Conservation (phyloP, 2,113 vertebrate species). For the Lepus americanus region DNA sequence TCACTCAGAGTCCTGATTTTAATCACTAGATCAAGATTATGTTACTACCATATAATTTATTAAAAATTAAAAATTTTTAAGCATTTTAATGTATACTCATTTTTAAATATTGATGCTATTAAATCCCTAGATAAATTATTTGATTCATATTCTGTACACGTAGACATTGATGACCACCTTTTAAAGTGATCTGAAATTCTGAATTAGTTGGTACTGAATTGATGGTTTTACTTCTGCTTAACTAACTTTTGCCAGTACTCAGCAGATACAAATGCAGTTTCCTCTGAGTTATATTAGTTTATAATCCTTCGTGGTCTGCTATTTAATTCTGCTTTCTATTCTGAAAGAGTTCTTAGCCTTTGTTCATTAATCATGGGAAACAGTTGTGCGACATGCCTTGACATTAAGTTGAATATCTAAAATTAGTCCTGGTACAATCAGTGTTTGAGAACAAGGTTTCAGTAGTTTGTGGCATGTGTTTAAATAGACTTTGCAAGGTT, state of each 20-base stretch:
- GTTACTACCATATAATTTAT: slow-evolving; percentile 51
- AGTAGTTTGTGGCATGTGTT: slow-evolving; percentile 79
- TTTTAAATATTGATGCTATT: slow-evolving; percentile 28
- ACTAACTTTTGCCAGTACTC: slow-evolving; percentile 51
- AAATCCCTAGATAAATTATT: slow-evolving; percentile 49
- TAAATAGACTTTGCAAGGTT: slow-evolving; percentile 70
- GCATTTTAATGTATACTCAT: slow-evolving; percentile 24
- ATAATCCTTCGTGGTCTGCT: slow-evolving; percentile 52
- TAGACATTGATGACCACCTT: slow-evolving; percentile 30
- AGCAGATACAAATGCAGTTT: slow-evolving; percentile 49
- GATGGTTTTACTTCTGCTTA: slow-evolving; percentile 55
- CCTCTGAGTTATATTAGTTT: slow-evolving; percentile 57
- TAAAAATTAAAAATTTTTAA: slow-evolving; percentile 60
- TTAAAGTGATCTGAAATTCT: slow-evolving; percentile 64
- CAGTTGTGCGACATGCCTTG: slow-evolving; percentile 83
- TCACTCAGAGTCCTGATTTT: slow-evolving; percentile 18
- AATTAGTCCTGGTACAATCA: slow-evolving; percentile 88
- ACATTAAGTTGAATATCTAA: slow-evolving; percentile 87
- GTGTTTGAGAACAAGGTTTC: slow-evolving; percentile 81
- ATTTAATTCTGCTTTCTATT: slow-evolving; percentile 79
- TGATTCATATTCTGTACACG: slow-evolving; percentile 47
- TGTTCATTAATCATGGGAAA: slow-evolving; percentile 81
- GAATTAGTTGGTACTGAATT: slow-evolving; percentile 58
- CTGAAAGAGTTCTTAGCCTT: slow-evolving; percentile 77
- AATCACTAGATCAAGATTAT: slow-evolving; percentile 48